Evolutionary conservation across 2,797 vertebrate species (phyloP).

Genomic region (Salarias fasciatus): DNA sequence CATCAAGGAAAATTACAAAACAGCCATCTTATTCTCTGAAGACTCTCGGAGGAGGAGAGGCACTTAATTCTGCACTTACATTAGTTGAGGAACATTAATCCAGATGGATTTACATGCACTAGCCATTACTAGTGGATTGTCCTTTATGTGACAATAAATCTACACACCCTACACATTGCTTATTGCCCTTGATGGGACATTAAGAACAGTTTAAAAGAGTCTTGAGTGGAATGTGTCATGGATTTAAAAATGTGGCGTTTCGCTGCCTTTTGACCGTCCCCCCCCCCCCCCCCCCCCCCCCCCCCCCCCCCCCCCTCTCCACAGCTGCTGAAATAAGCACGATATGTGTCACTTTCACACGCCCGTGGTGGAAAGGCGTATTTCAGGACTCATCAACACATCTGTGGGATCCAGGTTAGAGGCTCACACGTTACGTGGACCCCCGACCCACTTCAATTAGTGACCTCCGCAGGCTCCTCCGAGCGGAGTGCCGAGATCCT

Average conservation of each 20-base stretch:
- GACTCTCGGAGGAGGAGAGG: constrained; percentile 37
- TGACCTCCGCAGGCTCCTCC: constrained; percentile 56
- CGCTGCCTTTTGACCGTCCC: constrained; percentile 2
- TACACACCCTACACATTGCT: constrained; percentile 39
- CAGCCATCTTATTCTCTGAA: constrained; percentile 28
- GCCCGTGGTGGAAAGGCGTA: constrained; percentile 23
- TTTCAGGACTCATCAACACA: constrained; percentile 60
- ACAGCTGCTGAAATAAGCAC: constrained; percentile 5
- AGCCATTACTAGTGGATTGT: constrained; percentile 53
- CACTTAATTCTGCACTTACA: constrained; percentile 61
- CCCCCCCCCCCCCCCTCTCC: constrained; percentile 2
- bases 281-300: constrained; percentile 3
- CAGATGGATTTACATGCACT: constrained; percentile 66
- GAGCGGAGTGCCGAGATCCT: constrained; percentile 46
- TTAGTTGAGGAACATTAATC: constrained; percentile 76
- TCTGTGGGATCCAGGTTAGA: constrained; percentile 50
- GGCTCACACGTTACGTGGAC: constrained; percentile 52
- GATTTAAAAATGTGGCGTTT: constrained; percentile 28
- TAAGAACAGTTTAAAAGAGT: constrained; percentile 22
- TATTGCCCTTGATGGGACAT: constrained; percentile 56
- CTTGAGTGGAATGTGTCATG: constrained; percentile 9
- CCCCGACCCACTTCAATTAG: constrained; percentile 68
- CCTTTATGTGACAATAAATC: constrained; percentile 66
- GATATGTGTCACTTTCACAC: not conserved
- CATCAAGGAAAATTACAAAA: constrained; percentile 46